Evolutionary conservation across 2,797 vertebrate species (phyloP).

Genomic region (Gymnoscopelus microlampas): DNA sequence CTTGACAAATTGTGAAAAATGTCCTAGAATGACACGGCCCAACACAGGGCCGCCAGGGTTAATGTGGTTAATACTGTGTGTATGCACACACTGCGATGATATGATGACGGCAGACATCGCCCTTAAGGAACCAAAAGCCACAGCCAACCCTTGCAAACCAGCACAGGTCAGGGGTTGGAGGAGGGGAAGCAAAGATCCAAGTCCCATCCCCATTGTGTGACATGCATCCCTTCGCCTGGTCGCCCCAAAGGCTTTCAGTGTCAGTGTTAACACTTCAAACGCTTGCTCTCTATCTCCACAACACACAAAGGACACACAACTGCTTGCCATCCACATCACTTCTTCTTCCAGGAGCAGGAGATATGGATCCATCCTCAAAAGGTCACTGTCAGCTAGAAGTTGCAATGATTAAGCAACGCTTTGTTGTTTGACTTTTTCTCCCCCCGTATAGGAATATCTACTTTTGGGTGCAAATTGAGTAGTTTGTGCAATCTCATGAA

Average conservation of each 20-base stretch:
- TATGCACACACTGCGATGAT: slow-evolving; percentile 62
- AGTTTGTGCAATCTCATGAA: slow-evolving; percentile 58
- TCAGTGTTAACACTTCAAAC: slow-evolving; percentile 88
- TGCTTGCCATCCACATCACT: slow-evolving; percentile 82
- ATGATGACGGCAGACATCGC: slow-evolving; percentile 78
- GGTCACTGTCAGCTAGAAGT: slow-evolving; percentile 82
- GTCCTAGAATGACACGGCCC: too few species aligned
- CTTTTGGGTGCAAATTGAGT: slow-evolving; percentile 76
- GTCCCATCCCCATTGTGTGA: slow-evolving; percentile 84
- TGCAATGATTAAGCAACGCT: slow-evolving; percentile 81
- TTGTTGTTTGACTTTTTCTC: slow-evolving; percentile 84
- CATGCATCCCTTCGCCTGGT: slow-evolving; percentile 79
- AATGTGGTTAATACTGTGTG: slow-evolving; percentile 8
- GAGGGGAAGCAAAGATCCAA: slow-evolving; percentile 83
- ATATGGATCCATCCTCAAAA: slow-evolving; percentile 84
- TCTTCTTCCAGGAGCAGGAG: slow-evolving; percentile 80
- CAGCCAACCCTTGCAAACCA: slow-evolving; percentile 76
- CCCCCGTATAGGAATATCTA: slow-evolving; percentile 61
- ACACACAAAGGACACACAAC: slow-evolving; percentile 86
- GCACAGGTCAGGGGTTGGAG: slow-evolving; percentile 79
- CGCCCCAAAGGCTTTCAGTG: slow-evolving; percentile 83
- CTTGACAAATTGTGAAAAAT: too few species aligned
- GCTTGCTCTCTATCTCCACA: slow-evolving; percentile 86
- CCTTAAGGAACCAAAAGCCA: slow-evolving; percentile 70
- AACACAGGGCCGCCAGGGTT: too few species aligned